Conservation (phyloP, 2,888 invertebrate species). For the Hemistola chrysoprasaria region DNA sequence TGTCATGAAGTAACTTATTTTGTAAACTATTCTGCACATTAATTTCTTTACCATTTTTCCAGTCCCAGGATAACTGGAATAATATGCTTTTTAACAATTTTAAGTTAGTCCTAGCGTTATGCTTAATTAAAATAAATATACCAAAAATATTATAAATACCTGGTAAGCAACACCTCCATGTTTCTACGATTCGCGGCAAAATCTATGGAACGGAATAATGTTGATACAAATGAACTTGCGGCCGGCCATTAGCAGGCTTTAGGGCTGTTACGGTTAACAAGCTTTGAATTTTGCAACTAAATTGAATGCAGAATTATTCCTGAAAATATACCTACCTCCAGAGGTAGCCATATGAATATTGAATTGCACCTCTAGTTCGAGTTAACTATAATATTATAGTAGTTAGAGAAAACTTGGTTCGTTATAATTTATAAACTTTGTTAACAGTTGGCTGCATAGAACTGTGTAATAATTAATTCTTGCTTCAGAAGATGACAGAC, state of each 20-base stretch:
- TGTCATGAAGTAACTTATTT: no score
- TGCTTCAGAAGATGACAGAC: no score
- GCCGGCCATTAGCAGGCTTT: slow-evolving; percentile 26
- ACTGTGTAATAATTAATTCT: no score
- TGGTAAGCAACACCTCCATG: slow-evolving; percentile 7
- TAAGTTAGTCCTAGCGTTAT: no score
- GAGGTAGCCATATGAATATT: slow-evolving; percentile 17
- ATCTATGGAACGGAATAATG: slow-evolving; percentile 32
- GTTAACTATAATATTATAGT: no score
- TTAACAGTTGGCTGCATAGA: no score
- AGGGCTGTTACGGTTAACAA: slow-evolving; percentile 26
- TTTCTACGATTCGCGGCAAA: slow-evolving; percentile 12
- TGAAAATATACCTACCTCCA: slow-evolving; percentile 14
- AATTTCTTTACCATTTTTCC: no score
- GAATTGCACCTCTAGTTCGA: slow-evolving; percentile 4
- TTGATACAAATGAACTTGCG: slow-evolving; percentile 30
- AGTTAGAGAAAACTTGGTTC: no score
- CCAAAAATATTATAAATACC: background rate
- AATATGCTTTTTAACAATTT: no score
- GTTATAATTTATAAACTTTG: no score
- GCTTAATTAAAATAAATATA: background rate
- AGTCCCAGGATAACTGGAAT: no score
- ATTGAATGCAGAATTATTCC: slow-evolving; percentile 18
- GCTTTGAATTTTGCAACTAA: slow-evolving; percentile 29
- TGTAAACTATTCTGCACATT: no score